phyloP scores from a whole-genome alignment of 2,113 vertebrate genomes.

The Oenanthe oenanthe region DNA sequence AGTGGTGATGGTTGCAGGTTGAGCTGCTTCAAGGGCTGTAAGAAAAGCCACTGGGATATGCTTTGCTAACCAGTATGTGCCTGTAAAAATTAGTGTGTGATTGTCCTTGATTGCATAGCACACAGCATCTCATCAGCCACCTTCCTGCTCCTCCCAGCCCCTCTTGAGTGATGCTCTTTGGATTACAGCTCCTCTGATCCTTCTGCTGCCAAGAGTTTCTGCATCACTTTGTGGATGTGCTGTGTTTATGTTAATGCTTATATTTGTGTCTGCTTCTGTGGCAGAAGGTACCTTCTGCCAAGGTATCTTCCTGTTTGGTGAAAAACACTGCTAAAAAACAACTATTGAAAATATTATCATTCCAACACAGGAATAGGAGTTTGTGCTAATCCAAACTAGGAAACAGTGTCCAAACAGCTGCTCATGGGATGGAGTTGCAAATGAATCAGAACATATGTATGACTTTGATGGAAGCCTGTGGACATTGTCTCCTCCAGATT shows the following conservation, averaged over 20 bases:
- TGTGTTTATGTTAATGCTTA: not conserved
- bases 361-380: not conserved
- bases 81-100: not conserved
- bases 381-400: not conserved
- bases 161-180: rapidly evolving
- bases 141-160: not conserved
- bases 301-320: not conserved
- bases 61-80: not conserved
- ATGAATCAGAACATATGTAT: not conserved
- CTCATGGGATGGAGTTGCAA: not conserved
- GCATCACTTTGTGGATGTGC: not conserved
- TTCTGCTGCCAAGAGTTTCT: not conserved
- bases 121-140: not conserved
- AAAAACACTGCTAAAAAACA: not conserved
- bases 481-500: not conserved
- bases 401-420: not conserved
- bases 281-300: not conserved
- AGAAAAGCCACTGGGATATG: not conserved
- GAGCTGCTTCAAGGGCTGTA: not conserved
- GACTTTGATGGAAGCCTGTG: not conserved
- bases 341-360: not conserved
- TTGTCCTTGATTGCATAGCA: not conserved
- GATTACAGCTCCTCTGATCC: not conserved
- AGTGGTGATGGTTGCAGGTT: not conserved
- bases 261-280: not conserved